phyloP scores from a whole-genome alignment of 2,797 vertebrate genomes.

The Rhynchonycteris naso region DNA sequence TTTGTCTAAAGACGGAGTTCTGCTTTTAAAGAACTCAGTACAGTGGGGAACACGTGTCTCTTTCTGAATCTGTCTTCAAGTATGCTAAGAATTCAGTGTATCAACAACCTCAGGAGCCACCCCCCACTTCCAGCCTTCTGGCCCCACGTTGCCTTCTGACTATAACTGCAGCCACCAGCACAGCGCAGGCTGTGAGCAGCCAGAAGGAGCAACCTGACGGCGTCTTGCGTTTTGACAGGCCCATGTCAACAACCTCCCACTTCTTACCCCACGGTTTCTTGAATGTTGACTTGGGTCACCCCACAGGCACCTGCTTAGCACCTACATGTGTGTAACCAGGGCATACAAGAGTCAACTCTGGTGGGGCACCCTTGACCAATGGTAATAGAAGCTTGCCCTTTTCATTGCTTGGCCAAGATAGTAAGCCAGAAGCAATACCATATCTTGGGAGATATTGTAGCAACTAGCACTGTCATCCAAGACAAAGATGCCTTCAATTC shows the following conservation, averaged over 20 bases:
- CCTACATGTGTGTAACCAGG: neutral
- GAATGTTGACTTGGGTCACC: neutral
- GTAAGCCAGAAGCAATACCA: neutral
- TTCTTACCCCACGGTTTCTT: neutral
- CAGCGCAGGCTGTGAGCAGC: neutral
- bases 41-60: neutral
- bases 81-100: neutral
- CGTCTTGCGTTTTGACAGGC: neutral
- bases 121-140: neutral
- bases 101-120: neutral
- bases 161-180: fast-evolving
- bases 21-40: neutral
- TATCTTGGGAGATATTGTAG: neutral
- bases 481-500: neutral
- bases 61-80: neutral
- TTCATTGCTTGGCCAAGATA: neutral
- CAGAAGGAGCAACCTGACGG: neutral
- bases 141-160: neutral
- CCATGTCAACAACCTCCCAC: neutral
- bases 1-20: neutral
- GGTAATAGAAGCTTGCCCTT: neutral
- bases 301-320: neutral
- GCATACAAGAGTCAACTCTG: neutral
- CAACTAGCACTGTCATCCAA: neutral
- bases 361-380: neutral